Base-by-base conservation (phyloP, 2,888 invertebrate genomes). In the Andrena flavipes region DNA sequence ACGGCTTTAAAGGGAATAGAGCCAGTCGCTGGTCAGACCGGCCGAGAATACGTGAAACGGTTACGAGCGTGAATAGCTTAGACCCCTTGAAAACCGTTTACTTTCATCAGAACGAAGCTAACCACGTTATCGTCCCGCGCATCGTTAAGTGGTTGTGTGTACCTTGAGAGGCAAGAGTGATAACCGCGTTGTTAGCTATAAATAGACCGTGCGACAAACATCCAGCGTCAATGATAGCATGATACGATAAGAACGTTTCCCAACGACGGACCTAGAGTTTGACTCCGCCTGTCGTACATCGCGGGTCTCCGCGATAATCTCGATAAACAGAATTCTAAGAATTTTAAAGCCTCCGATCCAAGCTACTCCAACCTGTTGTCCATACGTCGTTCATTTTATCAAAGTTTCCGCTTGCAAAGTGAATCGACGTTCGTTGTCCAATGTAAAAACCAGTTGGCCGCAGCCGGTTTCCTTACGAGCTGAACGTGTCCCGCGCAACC, bases 171-270 rank as follows among this genome's bases (percentile, higher is more conserved):
- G 33, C 54, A 71, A 42, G 75, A 78, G 82, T 73, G 84, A 87
- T 88, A 87, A 85, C 76, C 68, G 59, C 76, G 80, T 80, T 87
- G 81, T 90, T 88, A 78, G 85, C 67, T 85, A 83, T 85, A 89
- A 91, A 85, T 88, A 85, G 86, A 76, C 60, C 68, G 82, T 33
- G 76, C 26, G 82, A 75, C 83, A 87, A 86, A 84, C 71, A 75
- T 64, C 59, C 67, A 29, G 76, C 64, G 63, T 13, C 81, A 51
- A 80, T 73, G 87, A 88, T 84, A 88, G 56, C 65, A 67, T 16
- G 54, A 75, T 62, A 73, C 75, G 88, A 87, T 89, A 86, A 88
- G 75, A 84, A 81, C 72, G 74, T 84, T 85, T 67, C 56, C 65
- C 48, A 48, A 59, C 42, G 48, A 54, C 20, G 29, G 54, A 35